Percentiles rank a stretch among this genome's conserved stretches.
phyloP scores from a whole-genome alignment of 37 sponge, comb jelly and placozoan species.

The Cliona cf. orientalis region DNA sequence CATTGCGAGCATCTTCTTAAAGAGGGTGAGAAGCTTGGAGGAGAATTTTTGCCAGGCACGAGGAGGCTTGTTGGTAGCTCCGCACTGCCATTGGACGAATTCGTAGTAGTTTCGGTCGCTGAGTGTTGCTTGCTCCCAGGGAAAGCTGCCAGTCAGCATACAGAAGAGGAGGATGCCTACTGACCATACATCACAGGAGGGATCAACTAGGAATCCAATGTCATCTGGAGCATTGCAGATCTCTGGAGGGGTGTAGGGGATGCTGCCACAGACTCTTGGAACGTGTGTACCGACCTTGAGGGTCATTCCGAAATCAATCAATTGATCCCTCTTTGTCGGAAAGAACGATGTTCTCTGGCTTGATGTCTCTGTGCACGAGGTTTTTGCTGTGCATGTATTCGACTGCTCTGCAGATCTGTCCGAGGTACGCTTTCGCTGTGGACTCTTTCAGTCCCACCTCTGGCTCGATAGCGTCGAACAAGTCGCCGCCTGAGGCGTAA shows the following conservation, averaged over 20 bases:
- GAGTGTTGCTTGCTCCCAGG: slow-evolving; percentile 93
- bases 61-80: slow-evolving; percentile 56
- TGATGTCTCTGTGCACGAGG: slow-evolving; percentile 92
- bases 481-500: slow-evolving; percentile 87
- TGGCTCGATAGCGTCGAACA: slow-evolving; percentile 92
- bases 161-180: slow-evolving; percentile 93
- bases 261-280: slow-evolving; percentile 88
- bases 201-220: slow-evolving; percentile 76
- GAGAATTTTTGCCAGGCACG: slow-evolving; percentile 83
- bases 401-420: slow-evolving; percentile 83
- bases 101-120: slow-evolving; percentile 90
- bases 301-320: slow-evolving; percentile 98
- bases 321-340: slow-evolving; percentile 70
- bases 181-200: slow-evolving; percentile 94
- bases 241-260: slow-evolving; percentile 97
- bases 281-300: slow-evolving; percentile 86
- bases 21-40: slow-evolving; percentile 76
- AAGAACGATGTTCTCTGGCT: slow-evolving; percentile 94
- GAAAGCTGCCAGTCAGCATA: slow-evolving; percentile 96
- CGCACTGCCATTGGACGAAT: slow-evolving; percentile 86
- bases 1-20: slow-evolving; percentile 77
- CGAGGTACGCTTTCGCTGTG: slow-evolving; percentile 64
- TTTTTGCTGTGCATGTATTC: slow-evolving; percentile 89
- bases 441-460: slow-evolving; percentile 83
- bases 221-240: slow-evolving; percentile 88